Base-by-base conservation (phyloP, 2,113 vertebrate genomes). In the Potamarius usumacintae region DNA sequence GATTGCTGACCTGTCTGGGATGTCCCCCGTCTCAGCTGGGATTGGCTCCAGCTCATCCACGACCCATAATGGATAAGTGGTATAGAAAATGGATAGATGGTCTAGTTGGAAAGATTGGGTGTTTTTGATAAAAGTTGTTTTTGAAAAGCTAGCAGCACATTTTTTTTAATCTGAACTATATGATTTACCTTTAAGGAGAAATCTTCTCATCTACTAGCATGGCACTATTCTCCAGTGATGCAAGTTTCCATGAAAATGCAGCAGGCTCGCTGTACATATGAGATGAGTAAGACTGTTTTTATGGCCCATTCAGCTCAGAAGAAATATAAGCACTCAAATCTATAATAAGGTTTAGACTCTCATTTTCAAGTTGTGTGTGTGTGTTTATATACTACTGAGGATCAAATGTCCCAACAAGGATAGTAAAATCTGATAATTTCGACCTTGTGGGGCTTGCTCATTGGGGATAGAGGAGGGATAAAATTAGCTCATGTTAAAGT, bases 221-320 rank as follows among this genome's bases (percentile, higher is more conserved):
- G 8, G 27, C n/a, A 55, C n/a, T 52, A 50, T 86, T 82, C 78
- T 74, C 78, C 22, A n/a, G 86, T 10, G 55, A 72, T 86, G 52
- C 20, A 22, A 50, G 42, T 78, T 86, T 80, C 53, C 65, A 58
- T 82, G 58, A 87, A 87, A 82, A 82, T 62, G 30, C 25, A 82
- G 78, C 22, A 12, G 55, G 42, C 42, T 7, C 34, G 4, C 74
- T 80, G 74, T 74, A 72, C 60, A 85, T 85, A 34, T 42, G 50
- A 69, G 17, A 74, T 87, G 69, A 65, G 12, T 18, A 34, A 50
- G 22, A 20, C 25, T 69, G 67, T 30, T 71, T 74, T 74, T 60
- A 82, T 48, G n/a, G 55, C 25, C 22, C 52, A 25, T 48, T 34
- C 67, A 69, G 27, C 62, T 71, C 20, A 69, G 27, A 20, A 52